Percentiles rank a stretch among this genome's conserved stretches.
These are phyloP conservation scores for Dolichoris vasculosae DNA, from an alignment of 1,140 invertebrate genomes.

Conservation along the genomic window DNA sequence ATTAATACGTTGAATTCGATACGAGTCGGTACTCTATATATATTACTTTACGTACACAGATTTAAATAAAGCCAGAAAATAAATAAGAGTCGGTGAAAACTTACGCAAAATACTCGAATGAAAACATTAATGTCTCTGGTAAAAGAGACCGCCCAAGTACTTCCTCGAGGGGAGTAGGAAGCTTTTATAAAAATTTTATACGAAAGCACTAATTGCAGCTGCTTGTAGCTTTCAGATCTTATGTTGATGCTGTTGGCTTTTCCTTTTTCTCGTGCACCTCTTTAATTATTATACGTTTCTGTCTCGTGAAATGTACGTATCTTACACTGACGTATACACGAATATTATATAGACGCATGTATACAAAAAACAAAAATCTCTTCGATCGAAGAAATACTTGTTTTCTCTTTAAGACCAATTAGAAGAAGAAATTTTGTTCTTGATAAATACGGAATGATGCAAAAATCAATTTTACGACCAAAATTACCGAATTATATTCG, in stretches of 20 bases:
- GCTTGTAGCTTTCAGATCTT: conserved; percentile 26
- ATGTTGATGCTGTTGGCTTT: conserved; percentile 4
- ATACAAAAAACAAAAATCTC: not conserved
- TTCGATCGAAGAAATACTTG: not conserved
- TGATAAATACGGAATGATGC: not conserved
- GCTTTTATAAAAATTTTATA: conserved; percentile 37
- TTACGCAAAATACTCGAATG: not conserved
- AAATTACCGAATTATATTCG: not conserved
- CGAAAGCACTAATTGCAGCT: conserved; percentile 40
- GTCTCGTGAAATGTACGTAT: not conserved
- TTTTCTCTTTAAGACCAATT: not conserved
- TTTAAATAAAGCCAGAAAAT: not conserved
- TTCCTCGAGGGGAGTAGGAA: not conserved
- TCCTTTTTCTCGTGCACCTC: not conserved
- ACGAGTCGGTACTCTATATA: not conserved
- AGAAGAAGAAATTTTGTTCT: not conserved
- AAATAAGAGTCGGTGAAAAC: not conserved
- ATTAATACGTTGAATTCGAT: conserved; percentile 1
- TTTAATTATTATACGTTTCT: not conserved
- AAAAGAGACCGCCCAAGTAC: conserved; percentile 18
- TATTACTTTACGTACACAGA: not conserved
- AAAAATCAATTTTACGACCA: not conserved
- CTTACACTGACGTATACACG: not conserved
- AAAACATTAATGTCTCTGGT: not conserved
- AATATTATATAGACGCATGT: not conserved